Conservation (phyloP, 2,113 vertebrate genomes). For the Rhynchomys soricoides region DNA sequence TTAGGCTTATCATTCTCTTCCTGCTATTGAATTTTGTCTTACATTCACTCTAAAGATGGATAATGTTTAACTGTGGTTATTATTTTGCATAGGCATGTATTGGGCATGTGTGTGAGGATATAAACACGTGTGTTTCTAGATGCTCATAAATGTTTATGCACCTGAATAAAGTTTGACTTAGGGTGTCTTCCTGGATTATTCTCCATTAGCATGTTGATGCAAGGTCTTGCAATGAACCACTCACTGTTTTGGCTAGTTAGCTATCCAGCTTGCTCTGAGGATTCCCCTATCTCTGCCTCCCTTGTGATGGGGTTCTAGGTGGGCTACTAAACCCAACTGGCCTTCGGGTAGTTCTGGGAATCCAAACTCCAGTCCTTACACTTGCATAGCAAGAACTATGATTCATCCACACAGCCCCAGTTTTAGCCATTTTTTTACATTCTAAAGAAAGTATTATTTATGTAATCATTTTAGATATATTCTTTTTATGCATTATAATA, state of each 20-base stretch:
- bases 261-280: background rate
- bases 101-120: background rate
- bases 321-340: background rate
- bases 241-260: background rate
- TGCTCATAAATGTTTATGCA: background rate
- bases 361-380: background rate
- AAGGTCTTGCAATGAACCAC: background rate
- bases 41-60: background rate
- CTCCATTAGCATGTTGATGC: background rate
- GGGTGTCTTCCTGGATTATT: background rate
- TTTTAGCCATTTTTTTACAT: background rate
- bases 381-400: background rate
- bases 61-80: background rate
- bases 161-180: background rate
- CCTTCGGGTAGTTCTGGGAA: background rate
- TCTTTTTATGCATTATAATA: constrained; percentile 18
- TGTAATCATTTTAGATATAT: background rate
- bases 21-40: constrained; percentile 47
- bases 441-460: constrained; percentile 3
- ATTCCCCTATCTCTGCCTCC: background rate
- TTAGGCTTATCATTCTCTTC: constrained; percentile 1
- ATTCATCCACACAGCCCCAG: background rate
- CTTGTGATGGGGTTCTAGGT: background rate
- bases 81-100: background rate
- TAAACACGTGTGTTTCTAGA: background rate